Base-by-base conservation (phyloP, 2,888 invertebrate species). In the Nomada flava region DNA sequence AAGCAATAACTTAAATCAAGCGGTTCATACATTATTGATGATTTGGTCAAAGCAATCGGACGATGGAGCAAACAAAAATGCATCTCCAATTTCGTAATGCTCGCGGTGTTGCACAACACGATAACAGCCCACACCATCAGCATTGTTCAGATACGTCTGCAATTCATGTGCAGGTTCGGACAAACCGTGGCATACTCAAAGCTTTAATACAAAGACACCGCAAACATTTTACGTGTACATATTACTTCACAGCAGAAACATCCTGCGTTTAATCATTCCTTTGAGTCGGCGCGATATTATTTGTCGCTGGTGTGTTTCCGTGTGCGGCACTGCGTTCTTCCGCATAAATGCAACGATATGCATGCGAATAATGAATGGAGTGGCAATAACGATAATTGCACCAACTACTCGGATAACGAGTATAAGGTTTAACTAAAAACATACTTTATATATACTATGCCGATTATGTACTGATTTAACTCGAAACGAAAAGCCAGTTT, bases 261-360 rank as follows among this genome's bases (percentile, higher is more conserved):
- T 74, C 53, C 42, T 42, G 47, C 75, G 23, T 67, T 74, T 77
- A 77, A 77, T 77, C 77, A 67, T 59, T 74, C 74, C 65, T 74
- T 67, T 73, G 77, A 74, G 67, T 67, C 75, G 67, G 59, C 67
- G 75, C 44, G 75, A 77, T 77, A 77, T 65, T 77, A 74, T 77
- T 77, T 65, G 74, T 73, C 65, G 65, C 52, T 65, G 62, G 62
- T 52, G 75, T 20, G 55, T 23, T 75, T 55, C 47, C 75, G 26
- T 13, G 44, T 55, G 50, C 60, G 67, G n/a, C 36, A 2, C 15
- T 18, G 52, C 59, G 20, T 18, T 70, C 29, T 26, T 44, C 53
- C 57, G 13, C 13, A 36, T 29, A 36, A 47, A 47, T 52, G 50
- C 26, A 11, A 53, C 5, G 18, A 53, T 67, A 44, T 23, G 20